Evolutionary conservation across 2,888 invertebrate species (phyloP), one percentile per base, ranked within the genome.

Genomic region (Metallyticus violacea): DNA sequence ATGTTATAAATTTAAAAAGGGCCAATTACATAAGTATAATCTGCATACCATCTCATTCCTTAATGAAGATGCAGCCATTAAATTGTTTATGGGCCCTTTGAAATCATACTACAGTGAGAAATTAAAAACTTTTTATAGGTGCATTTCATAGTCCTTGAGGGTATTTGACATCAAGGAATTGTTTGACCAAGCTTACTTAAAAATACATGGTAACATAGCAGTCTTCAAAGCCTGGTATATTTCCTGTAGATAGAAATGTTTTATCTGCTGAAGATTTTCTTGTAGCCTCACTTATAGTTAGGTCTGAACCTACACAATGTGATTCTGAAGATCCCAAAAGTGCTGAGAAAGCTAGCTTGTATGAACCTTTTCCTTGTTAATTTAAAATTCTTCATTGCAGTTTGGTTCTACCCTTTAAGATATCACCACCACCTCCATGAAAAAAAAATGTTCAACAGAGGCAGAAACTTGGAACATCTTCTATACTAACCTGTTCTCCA

Each of bases 171-270:
- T 90, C 30, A 88, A 84, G 7, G 88, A 89, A 77, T 86, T 89
- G 77, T 89, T 90, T 81, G 89, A 89, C 86, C 87, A 87, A 85
- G 89, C 89, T 28, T 91, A 90, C 88, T 40, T 89, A 78, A 90
- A 90, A 88, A 86, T 86, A 15, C 89, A 89, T 28, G 87, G 84
- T 6, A 86, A 87, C 25, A 88, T 88, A 77, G 89, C 89, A 15
- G 88, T 86, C 6, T 90, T 90, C 84, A 62, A 76, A 28, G 76
- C 76, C 84, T 25, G 84, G 77, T 25, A 84, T 77, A 26, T 84
- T 25, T 9, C 76, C 84, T 62, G 62, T 84, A 9, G n/a, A 15
- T 76, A 84, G 27, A 22, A 84, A 77, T 77, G n/a, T 77, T n/a
- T n/a, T n/a, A n/a, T n/a, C 62, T 9, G 26, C 25, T 26, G 77